Evolutionary conservation across 1,140 invertebrate genomes (phyloP).

Genomic region (Gryllus bimaculatus): DNA sequence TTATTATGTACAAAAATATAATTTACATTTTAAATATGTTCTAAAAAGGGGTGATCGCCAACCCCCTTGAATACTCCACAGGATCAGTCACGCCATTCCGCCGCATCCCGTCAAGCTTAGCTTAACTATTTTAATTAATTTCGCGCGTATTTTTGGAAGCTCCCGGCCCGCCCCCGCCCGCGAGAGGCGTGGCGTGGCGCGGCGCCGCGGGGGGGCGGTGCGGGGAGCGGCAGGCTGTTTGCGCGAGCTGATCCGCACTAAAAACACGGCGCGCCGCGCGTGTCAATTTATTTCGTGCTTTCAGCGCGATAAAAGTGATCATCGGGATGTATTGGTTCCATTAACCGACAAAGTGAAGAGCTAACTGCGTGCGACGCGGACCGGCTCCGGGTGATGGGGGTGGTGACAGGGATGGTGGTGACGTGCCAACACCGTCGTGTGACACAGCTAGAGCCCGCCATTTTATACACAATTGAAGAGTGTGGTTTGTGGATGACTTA

Average conservation of each 20-base stretch:
- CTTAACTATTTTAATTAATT: neutral
- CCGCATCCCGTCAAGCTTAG: neutral
- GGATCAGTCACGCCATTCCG: neutral
- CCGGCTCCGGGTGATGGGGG: neutral
- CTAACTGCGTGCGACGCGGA: neutral
- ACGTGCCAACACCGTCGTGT: too few relatives aligned
- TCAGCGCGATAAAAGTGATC: neutral
- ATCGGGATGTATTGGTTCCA: neutral
- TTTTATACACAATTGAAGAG: too few relatives aligned
- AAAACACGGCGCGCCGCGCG: neutral
- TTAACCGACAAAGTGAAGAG: neutral
- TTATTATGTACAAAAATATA: too few relatives aligned
- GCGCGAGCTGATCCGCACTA: neutral
- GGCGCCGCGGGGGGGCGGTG: too few relatives aligned
- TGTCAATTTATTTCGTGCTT: conserved; percentile 5
- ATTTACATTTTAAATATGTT: too few relatives aligned
- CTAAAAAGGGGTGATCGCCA: too few relatives aligned
- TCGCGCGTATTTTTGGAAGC: neutral
- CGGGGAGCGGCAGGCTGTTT: neutral
- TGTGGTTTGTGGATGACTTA: too few relatives aligned
- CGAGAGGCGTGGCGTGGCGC: too few relatives aligned
- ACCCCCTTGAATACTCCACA: too few relatives aligned
- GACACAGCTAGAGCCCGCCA: too few relatives aligned
- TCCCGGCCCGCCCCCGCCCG: too few relatives aligned
- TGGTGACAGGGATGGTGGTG: neutral